Base-by-base conservation (phyloP, 2,113 vertebrate genomes). In the Alethe castanea region DNA sequence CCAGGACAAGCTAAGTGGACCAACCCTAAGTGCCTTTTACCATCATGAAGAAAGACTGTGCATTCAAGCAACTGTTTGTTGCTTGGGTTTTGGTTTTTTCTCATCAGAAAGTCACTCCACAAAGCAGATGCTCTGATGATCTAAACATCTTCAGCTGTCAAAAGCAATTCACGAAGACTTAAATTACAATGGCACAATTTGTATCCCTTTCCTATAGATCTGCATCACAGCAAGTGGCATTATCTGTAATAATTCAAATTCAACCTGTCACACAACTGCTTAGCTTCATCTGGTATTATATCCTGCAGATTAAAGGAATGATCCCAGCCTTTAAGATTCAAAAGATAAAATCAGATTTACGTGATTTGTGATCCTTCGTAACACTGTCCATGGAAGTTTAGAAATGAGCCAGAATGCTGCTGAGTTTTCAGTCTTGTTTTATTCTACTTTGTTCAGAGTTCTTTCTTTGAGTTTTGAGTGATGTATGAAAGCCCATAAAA, bases 401-500 rank as follows among this genome's bases (percentile, higher is more conserved):
- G 86, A 96, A 91, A 67, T 45, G 8, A 91, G 56, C 11, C 25
- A 70, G 59, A 88, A 77, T 23, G 18, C n/a, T 62, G 35, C 65
- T 84, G 48, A 71, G 23, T 45, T 42, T 95, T 90, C 87, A 93
- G 60, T 85, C 81, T 88, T 90, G 35, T 65, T 64, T 86, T 97
- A 62, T 72, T 59, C 52, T n/a, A 73, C 36, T 80, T 79, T 62
- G 29, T 80, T 48, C 80, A 94, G 61, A 61, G 59, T 69, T 80
- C 90, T 84, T 88, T 45, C 80, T 93, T 71, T 13, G 14, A 90
- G 76, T 96, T 91, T 88, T 96, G 95, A 95, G 71, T 95, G 95
- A 97, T 95, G 86, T 83, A 94, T 95, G 87, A 95, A 96, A 95
- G 67, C 31, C 83, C n/a, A 72, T 86, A 72, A 96, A 89, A 96